These are phyloP conservation scores for Hemibagrus guttatus DNA, from an alignment of 2,797 vertebrate species.

Conservation along the genomic window DNA sequence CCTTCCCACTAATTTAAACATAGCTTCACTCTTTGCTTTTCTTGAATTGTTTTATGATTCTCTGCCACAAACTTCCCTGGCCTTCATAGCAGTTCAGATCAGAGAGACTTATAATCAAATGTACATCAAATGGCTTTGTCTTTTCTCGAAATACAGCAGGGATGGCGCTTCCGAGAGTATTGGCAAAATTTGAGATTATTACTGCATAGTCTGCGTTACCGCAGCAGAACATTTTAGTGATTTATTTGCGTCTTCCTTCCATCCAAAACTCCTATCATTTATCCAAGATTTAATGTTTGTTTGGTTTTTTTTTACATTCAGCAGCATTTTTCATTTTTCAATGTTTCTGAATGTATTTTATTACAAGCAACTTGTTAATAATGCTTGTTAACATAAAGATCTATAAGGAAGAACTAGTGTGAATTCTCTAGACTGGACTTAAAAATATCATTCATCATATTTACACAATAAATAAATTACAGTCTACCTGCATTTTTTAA, in stretches of 20 bases:
- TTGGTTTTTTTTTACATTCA: background rate
- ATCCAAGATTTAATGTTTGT: background rate
- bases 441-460: constrained; percentile 86
- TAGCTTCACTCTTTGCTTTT: constrained; percentile 26
- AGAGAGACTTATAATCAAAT: constrained; percentile 40
- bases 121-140: constrained; percentile 22
- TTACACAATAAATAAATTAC: constrained; percentile 89
- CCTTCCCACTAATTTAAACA: constrained; percentile 24
- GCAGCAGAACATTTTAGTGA: background rate
- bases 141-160: constrained; percentile 64
- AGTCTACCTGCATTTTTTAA: constrained; percentile 86
- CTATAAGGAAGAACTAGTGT: background rate
- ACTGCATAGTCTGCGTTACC: constrained; percentile 25
- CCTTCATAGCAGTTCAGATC: constrained; percentile 12
- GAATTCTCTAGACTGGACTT: constrained; percentile 46
- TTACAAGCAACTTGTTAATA: background rate
- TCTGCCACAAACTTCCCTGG: background rate
- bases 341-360: background rate
- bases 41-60: constrained; percentile 23
- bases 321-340: background rate
- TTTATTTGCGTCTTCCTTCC: background rate
- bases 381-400: constrained; percentile 21
- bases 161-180: constrained; percentile 19
- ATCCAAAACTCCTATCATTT: background rate
- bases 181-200: constrained; percentile 19